These are phyloP conservation scores for Tupiocoris notatus DNA, from an alignment of 2,888 invertebrate species.

Conservation along the genomic window DNA sequence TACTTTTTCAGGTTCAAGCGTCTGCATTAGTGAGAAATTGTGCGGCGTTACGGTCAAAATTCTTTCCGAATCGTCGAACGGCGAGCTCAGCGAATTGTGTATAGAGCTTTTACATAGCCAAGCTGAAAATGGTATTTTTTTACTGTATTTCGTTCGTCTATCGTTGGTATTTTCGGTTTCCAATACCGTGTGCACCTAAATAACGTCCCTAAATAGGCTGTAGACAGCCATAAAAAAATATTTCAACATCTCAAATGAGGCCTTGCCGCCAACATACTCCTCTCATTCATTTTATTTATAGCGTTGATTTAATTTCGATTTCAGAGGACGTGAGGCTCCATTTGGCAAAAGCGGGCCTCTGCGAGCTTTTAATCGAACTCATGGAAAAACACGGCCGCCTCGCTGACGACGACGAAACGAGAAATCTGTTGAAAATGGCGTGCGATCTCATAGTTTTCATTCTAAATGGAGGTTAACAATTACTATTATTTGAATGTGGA, in stretches of 20 bases:
- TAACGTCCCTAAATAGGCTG: no score
- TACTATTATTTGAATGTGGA: no score
- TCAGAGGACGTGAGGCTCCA: conserved; percentile 74
- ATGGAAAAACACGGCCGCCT: conserved; percentile 67
- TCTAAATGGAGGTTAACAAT: conserved; percentile 78
- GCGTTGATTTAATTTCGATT: no score
- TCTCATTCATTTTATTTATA: no score
- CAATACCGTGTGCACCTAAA: no score
- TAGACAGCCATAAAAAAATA: no score
- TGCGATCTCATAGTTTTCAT: conserved; percentile 83
- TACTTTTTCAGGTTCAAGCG: conserved; percentile 43
- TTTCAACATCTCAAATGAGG: no score
- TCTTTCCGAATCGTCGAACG: conserved; percentile 63
- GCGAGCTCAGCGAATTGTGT: conserved; percentile 73
- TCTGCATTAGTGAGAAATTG: conserved; percentile 49
- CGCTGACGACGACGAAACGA: conserved; percentile 63
- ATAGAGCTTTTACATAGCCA: conserved; percentile 74
- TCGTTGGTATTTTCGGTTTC: no score
- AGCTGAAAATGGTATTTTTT: conserved; percentile 69
- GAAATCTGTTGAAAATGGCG: conserved; percentile 74
- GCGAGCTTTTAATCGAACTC: conserved; percentile 71
- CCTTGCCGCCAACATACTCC: no score
- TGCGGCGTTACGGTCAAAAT: conserved; percentile 63
- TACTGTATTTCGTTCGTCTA: no score
- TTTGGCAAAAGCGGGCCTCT: conserved; percentile 72